These are phyloP conservation scores for Microctonus hyperodae DNA, from an alignment of 2,888 invertebrate species.

Conservation along the genomic window DNA sequence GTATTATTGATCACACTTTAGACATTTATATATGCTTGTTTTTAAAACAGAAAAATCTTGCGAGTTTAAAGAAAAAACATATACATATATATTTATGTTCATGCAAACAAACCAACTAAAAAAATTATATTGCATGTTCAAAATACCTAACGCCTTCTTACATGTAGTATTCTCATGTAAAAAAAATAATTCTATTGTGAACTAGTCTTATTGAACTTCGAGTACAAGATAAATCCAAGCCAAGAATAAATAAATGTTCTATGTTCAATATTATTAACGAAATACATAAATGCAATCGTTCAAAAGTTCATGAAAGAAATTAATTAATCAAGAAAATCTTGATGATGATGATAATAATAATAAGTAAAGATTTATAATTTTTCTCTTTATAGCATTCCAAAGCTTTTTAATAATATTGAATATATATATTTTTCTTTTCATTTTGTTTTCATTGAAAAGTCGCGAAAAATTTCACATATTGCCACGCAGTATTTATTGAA, in stretches of 20 bases:
- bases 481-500: conserved; percentile 21
- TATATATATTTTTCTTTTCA: conserved; percentile 1
- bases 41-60: conserved; percentile 22
- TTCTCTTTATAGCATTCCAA: background rate
- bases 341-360: background rate
- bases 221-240: conserved; percentile 36
- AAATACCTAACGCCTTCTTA: conserved; percentile 18
- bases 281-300: conserved; percentile 15
- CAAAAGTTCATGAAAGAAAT: conserved; percentile 13
- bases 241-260: conserved; percentile 25
- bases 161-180: conserved; percentile 26
- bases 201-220: conserved; percentile 42
- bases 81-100: background rate
- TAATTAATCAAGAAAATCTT: conserved; percentile 10
- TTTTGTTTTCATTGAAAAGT: background rate
- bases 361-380: background rate
- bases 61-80: conserved; percentile 5
- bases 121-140: background rate
- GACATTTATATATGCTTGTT: conserved; percentile 21
- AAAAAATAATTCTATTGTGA: conserved; percentile 34
- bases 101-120: background rate
- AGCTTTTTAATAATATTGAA: conserved; percentile 4
- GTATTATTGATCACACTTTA: conserved; percentile 16
- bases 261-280: conserved; percentile 25
- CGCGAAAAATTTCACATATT: background rate